These are phyloP conservation scores for Temnothorax longispinosus DNA, from an alignment of 1,140 invertebrate genomes.

Conservation along the genomic window DNA sequence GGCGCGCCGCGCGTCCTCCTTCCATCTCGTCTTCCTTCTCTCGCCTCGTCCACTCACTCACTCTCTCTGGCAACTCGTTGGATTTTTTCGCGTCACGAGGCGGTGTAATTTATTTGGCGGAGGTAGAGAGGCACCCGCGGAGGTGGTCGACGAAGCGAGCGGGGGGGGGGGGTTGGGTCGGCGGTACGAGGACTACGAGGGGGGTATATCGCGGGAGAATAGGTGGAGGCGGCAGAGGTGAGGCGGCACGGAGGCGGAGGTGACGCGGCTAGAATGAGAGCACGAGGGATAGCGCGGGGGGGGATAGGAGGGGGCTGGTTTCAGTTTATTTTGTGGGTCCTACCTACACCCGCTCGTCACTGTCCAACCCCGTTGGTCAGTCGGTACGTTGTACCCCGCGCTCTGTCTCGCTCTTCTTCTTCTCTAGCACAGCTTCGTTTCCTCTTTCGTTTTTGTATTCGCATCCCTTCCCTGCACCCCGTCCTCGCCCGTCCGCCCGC, in stretches of 20 bases:
- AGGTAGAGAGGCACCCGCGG: constrained; percentile 77
- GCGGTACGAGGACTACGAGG: constrained; percentile 51
- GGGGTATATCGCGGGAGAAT: constrained; percentile 66
- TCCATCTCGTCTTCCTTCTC: constrained; percentile 65
- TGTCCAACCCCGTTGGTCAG: constrained; percentile 80
- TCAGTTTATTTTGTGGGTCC: constrained; percentile 85
- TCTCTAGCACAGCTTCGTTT: constrained; percentile 39
- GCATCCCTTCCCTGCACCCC: constrained; percentile 5
- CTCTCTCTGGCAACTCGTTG: constrained; percentile 83
- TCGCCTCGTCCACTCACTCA: constrained; percentile 70
- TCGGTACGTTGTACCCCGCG: constrained; percentile 49
- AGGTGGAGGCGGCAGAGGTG: constrained; percentile 68
- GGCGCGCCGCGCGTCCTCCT: not conserved
- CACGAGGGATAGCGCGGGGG: constrained; percentile 62
- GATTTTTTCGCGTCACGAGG: constrained; percentile 85
- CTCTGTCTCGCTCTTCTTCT: constrained; percentile 58
- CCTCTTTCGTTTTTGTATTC: constrained; percentile 52
- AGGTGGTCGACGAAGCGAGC: constrained; percentile 67
- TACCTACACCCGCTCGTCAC: constrained; percentile 81
- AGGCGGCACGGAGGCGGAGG: constrained; percentile 74
- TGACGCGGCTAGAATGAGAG: constrained; percentile 75
- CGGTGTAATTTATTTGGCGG: constrained; percentile 85
- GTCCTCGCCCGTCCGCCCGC: too few relatives aligned
- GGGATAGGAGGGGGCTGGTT: constrained; percentile 72
- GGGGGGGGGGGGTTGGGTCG: constrained; percentile 31